A percentile compares a stretch with the other conserved stretches of the same genome.
Evolutionary conservation across 2,113 vertebrate genomes (phyloP).

Genomic region (Erythrocercus mccallii): DNA sequence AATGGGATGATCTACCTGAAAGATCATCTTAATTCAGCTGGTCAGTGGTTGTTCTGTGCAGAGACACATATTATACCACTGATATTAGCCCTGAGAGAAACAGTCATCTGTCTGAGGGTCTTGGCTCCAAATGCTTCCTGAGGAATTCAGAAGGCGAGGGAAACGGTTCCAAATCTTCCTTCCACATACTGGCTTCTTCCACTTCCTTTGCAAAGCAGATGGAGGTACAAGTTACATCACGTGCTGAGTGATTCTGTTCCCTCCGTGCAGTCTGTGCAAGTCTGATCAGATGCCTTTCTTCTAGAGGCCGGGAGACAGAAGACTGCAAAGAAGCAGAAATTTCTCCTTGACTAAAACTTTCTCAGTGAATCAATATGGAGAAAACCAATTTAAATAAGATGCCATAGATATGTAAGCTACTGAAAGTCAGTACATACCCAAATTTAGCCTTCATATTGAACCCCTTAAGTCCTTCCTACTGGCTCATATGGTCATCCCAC

Average conservation of each 20-base stretch:
- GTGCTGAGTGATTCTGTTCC: background rate
- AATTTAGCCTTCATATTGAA: background rate
- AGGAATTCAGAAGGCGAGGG: background rate
- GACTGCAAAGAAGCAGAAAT: background rate
- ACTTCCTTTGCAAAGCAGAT: background rate
- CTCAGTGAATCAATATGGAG: background rate
- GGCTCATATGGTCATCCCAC: background rate
- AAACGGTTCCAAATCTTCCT: background rate
- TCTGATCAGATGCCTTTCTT: background rate
- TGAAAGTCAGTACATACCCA: background rate
- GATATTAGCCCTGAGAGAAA: background rate
- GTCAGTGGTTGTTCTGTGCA: background rate
- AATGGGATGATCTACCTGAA: background rate
- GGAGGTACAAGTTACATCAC: background rate
- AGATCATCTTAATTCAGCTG: background rate
- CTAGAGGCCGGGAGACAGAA: background rate
- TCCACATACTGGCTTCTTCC: background rate
- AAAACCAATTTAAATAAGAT: background rate
- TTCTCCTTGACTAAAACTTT: background rate
- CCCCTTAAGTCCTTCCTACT: background rate
- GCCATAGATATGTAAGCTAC: background rate
- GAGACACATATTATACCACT: background rate
- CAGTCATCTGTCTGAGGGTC: background rate
- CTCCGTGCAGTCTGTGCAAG: background rate
- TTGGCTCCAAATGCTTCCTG: conserved; percentile 37